phyloP scores from a whole-genome alignment of 2,888 invertebrate species.

The Gnatocerus cornutus region DNA sequence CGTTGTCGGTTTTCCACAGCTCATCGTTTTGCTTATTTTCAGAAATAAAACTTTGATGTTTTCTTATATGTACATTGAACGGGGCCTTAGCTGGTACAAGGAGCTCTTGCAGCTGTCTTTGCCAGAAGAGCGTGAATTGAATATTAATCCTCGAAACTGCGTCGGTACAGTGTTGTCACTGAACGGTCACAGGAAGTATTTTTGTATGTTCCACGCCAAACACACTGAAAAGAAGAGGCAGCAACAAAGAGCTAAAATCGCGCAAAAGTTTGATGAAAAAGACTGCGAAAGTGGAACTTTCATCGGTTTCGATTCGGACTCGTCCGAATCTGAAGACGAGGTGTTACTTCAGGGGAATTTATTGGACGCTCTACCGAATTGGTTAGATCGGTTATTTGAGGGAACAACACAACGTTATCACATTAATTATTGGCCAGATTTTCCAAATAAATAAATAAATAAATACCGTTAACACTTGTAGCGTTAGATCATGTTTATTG shows the following conservation, averaged over 20 bases:
- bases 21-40: constrained; percentile 38
- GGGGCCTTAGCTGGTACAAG: constrained; percentile 95
- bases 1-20: not conserved
- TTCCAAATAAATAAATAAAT: constrained; percentile 89
- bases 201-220: constrained; percentile 98
- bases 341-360: constrained; percentile 74
- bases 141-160: constrained; percentile 97
- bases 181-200: constrained; percentile 97
- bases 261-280: constrained; percentile 58
- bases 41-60: constrained; percentile 98
- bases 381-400: constrained; percentile 97
- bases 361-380: constrained; percentile 93
- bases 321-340: constrained; percentile 76
- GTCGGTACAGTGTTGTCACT: constrained; percentile 96
- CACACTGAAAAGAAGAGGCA: constrained; percentile 83
- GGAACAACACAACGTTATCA: constrained; percentile 96
- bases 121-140: constrained; percentile 85
- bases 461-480: constrained; percentile 32
- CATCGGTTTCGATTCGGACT: constrained; percentile 85
- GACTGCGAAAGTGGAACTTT: constrained; percentile 90
- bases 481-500: constrained; percentile 35
- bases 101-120: constrained; percentile 90
- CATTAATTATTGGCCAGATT: constrained; percentile 99
- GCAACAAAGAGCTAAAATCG: constrained; percentile 25
- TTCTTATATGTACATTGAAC: constrained; percentile 93